A percentile compares a stretch with the other conserved stretches of the same genome.
Conservation (phyloP, 2,113 vertebrate species). For the Nycticorax nycticorax region DNA sequence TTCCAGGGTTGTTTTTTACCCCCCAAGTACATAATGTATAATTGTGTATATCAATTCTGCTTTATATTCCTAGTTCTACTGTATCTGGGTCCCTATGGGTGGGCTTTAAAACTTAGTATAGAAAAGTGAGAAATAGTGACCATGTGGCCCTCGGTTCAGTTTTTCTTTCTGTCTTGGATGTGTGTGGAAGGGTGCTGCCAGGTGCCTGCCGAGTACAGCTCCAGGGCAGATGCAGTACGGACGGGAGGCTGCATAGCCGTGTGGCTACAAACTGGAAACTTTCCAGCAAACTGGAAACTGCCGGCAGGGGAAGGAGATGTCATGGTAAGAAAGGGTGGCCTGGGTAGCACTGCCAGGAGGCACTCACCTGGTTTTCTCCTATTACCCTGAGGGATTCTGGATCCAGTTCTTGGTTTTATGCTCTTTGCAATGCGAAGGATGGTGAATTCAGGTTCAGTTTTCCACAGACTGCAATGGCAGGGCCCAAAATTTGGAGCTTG, state of each 20-base stretch:
- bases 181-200: neutral
- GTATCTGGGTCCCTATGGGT: neutral
- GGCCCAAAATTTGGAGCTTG: neutral
- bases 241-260: rapidly evolving
- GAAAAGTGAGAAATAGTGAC: neutral
- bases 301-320: neutral
- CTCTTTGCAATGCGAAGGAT: neutral
- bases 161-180: neutral
- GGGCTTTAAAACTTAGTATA: neutral
- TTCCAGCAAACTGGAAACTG: neutral
- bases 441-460: neutral
- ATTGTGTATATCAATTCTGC: neutral
- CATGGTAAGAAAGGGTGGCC: neutral
- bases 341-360: neutral
- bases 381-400: neutral
- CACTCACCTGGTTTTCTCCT: neutral
- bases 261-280: neutral
- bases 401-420: neutral
- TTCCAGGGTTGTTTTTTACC: neutral
- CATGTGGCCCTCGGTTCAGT: neutral
- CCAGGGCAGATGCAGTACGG: neutral
- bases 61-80: neutral
- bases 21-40: neutral
- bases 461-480: neutral
- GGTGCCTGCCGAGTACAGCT: neutral